phyloP scores from a whole-genome alignment of 1,140 invertebrate genomes.

The Pachyrhynchus sulphureomaculatus region DNA sequence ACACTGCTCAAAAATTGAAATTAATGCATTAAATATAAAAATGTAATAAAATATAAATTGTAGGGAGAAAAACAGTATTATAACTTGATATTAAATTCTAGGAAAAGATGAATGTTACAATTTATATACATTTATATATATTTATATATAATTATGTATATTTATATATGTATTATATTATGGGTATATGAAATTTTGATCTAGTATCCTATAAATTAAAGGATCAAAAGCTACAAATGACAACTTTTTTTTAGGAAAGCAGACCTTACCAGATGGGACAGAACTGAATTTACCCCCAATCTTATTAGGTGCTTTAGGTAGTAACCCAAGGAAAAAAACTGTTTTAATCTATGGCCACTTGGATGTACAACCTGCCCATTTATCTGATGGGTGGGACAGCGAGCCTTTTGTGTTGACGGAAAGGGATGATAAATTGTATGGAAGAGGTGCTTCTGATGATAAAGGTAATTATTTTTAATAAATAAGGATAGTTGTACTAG shows the following conservation, averaged over 20 bases:
- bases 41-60: too few species aligned
- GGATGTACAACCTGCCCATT: constrained; percentile 93
- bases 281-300: constrained; percentile 83
- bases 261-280: constrained; percentile 72
- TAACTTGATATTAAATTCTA: too few species aligned
- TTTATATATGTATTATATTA: too few species aligned
- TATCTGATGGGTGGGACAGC: constrained; percentile 92
- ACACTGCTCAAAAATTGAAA: too few species aligned
- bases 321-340: constrained; percentile 85
- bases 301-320: constrained; percentile 79
- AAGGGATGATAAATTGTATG: constrained; percentile 88
- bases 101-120: too few species aligned
- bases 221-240: too few species aligned
- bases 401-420: constrained; percentile 92
- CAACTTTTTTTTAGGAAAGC: constrained; percentile 52
- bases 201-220: too few species aligned
- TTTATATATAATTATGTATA: too few species aligned
- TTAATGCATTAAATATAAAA: too few species aligned
- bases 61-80: too few species aligned
- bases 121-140: too few species aligned
- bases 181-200: too few species aligned
- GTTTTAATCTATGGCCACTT: constrained; percentile 95
- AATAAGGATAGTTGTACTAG: not conserved
- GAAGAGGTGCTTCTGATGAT: constrained; percentile 85
- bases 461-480: constrained; percentile 60